Percentiles rank a stretch among this genome's conserved stretches.
Conservation (phyloP, 2,797 vertebrate genomes). For the Cyprinodon diabolis region DNA sequence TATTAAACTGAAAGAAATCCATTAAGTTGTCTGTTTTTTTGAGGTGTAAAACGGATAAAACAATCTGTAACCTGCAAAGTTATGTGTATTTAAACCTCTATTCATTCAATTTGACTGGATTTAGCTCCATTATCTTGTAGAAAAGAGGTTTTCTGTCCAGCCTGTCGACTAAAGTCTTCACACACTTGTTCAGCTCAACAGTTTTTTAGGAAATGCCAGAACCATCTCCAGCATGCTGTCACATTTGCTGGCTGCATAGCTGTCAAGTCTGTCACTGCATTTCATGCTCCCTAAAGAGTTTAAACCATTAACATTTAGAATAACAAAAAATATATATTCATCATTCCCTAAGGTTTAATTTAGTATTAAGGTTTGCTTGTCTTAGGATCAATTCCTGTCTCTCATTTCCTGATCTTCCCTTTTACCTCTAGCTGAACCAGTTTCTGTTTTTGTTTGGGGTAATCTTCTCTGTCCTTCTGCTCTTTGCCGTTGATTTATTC, state of each 20-base stretch:
- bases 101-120: too few relatives aligned
- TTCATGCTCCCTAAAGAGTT: conserved; percentile 6
- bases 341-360: conserved; percentile 3
- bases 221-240: conserved; percentile 12
- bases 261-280: neutral
- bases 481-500: neutral
- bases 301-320: conserved; percentile 5
- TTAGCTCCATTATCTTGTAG: neutral
- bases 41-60: neutral
- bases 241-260: conserved; percentile 19
- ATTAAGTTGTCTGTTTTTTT: neutral
- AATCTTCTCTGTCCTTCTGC: neutral
- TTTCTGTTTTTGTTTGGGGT: neutral
- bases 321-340: neutral
- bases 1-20: neutral
- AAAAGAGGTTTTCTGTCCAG: neutral
- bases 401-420: too few relatives aligned
- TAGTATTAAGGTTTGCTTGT: neutral
- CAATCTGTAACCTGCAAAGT: neutral
- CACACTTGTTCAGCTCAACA: neutral
- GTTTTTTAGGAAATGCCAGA: conserved; percentile 20
- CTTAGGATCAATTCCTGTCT: neutral
- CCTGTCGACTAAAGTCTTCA: neutral
- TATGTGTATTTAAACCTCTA: neutral
- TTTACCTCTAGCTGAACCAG: neutral